Base-by-base conservation (phyloP, 2,888 invertebrate genomes). In the Xanthorhoe designata region DNA sequence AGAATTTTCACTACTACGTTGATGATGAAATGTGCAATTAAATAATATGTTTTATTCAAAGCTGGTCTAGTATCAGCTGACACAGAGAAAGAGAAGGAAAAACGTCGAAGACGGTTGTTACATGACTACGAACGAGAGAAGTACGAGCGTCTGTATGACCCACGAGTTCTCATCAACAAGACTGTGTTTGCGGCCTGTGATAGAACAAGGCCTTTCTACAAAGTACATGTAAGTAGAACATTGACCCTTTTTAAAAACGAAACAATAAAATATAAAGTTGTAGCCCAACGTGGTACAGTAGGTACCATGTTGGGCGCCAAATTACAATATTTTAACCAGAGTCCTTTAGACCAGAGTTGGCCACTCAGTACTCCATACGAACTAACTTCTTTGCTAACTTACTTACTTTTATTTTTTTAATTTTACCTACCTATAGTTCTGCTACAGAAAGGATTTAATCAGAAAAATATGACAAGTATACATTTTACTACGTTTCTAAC, bases 101-200 rank as follows among this genome's bases (percentile, higher is more conserved):
- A 90, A 69, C 87, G 92, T 1, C 85, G 85, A 0, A 83, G 75
- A 18, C 79, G 82, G 0, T 49, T 89, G 24, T 79, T 80, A 66
- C 82, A 79, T 13, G 88, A 90, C 75, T 87, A 77, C 71, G 88
- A 88, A 54, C 80, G 92, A 0, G 92, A 92, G 68, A 84, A 84
- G 70, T 92, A 81, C 71, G 92, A 92, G 53, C 74, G 82, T 0
- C 77, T 92, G 68, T 91, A 81, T 72, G 89, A 92, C 73, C 73
- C 77, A 0, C 79, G 84, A 1, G 91, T 92, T 7, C 81, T 90
- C 18, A 83, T 93, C 57, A 92, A 91, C 67, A 76, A 89, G n/a
- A 90, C 91, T 0, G 78, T 80, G 32, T 85, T 87, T 72, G 87
- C 91, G 0, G 91, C 92, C 0, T 93, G 92, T 72, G 92, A 92